phyloP scores from a whole-genome alignment of 2,888 invertebrate genomes.

The Pseudococcus viburni region DNA sequence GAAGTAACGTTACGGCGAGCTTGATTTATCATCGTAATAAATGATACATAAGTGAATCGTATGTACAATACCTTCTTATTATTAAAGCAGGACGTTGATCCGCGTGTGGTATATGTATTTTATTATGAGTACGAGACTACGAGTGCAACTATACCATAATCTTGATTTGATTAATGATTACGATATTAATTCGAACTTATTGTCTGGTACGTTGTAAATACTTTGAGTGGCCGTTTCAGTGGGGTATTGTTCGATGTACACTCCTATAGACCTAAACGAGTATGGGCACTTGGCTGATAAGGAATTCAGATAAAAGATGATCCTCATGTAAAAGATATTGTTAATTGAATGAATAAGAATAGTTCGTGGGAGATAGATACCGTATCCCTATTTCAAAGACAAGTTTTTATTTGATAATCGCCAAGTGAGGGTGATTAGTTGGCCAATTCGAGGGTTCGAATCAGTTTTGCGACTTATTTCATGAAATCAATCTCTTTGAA shows the following conservation, averaged over 20 bases:
- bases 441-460: no score
- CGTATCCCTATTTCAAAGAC: no score
- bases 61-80: conserved; percentile 43
- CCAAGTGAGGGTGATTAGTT: no score
- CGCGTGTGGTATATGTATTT: conserved; percentile 7
- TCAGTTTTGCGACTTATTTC: no score
- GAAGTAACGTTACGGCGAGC: conserved; percentile 9
- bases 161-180: conserved; percentile 35
- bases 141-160: background rate
- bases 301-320: background rate
- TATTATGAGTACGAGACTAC: background rate
- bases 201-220: background rate
- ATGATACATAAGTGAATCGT: conserved; percentile 47
- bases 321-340: no score
- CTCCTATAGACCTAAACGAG: background rate
- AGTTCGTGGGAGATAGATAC: no score
- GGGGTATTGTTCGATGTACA: background rate
- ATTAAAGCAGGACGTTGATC: conserved; percentile 29
- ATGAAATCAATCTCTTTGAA: no score
- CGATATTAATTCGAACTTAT: conserved; percentile 21
- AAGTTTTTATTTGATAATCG: no score
- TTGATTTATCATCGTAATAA: conserved; percentile 48
- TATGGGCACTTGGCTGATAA: background rate
- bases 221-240: background rate
- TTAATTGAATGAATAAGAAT: no score